Percentiles rank a stretch among this genome's conserved stretches.
Conservation (phyloP, 2,113 vertebrate genomes). For the Aegithalos caudatus region DNA sequence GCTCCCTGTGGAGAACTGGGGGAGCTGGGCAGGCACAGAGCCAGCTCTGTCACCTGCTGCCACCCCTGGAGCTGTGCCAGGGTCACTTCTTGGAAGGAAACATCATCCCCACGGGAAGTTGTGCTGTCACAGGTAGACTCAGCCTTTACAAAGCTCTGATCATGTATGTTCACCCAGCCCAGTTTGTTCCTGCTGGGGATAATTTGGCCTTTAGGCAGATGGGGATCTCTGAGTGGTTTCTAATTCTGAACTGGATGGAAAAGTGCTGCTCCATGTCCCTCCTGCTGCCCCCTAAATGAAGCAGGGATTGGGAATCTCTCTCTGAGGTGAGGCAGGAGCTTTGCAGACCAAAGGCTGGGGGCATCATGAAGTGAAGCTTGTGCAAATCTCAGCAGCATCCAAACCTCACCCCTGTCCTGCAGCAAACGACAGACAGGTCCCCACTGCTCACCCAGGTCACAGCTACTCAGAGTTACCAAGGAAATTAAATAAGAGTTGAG, state of each 20-base stretch:
- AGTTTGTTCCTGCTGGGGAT: background rate
- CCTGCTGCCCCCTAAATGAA: background rate
- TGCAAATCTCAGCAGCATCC: background rate
- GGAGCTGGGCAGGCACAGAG: background rate
- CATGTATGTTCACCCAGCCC: background rate
- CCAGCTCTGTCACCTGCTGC: background rate
- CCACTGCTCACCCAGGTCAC: background rate
- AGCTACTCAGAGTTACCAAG: background rate
- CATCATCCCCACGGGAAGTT: background rate
- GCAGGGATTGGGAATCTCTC: background rate
- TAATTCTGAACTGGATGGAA: background rate
- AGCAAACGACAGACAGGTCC: background rate
- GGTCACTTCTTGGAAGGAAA: background rate
- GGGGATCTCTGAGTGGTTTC: background rate
- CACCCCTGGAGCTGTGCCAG: background rate
- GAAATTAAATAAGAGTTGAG: background rate
- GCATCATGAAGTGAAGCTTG: background rate
- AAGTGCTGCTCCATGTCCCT: background rate
- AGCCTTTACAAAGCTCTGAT: background rate
- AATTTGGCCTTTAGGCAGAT: background rate
- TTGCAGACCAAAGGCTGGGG: background rate
- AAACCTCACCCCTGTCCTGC: background rate
- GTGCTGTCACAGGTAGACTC: background rate
- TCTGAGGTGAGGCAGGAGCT: background rate
- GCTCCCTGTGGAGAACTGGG: too few relatives aligned